Conservation (phyloP, 2,797 vertebrate species). For the Dendrocincla tyrannina region DNA sequence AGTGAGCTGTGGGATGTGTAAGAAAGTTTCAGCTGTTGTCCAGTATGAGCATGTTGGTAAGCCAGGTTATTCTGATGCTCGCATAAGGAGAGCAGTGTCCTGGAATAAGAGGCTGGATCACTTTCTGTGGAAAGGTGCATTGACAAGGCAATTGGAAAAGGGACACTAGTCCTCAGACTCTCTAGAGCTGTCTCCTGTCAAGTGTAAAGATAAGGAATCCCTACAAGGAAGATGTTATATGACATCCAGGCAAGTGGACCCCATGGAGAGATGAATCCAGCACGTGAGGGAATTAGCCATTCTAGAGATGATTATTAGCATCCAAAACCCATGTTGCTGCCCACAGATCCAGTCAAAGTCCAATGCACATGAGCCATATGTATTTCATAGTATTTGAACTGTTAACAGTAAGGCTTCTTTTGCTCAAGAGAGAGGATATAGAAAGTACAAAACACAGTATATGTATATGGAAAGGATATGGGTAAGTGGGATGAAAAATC, state of each 20-base stretch:
- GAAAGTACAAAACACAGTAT: not conserved
- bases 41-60: not conserved
- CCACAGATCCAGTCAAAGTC: not conserved
- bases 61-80: not conserved
- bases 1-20: not conserved
- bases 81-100: not conserved
- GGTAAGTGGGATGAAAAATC: not conserved
- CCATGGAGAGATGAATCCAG: not conserved
- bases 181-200: not conserved
- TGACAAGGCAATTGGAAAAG: not conserved
- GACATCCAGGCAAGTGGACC: not conserved
- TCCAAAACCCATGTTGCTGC: not conserved
- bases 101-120: not conserved
- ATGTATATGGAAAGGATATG: not conserved
- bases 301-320: not conserved
- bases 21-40: not conserved
- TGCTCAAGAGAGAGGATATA: not conserved
- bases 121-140: not conserved
- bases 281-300: not conserved
- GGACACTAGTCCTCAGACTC: not conserved
- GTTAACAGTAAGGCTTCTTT: not conserved
- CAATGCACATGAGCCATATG: not conserved
- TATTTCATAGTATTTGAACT: not conserved
- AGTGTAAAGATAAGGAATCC: not conserved
- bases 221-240: not conserved